Conservation (phyloP, 1,140 invertebrate genomes). For the Drosophila albomicans region DNA sequence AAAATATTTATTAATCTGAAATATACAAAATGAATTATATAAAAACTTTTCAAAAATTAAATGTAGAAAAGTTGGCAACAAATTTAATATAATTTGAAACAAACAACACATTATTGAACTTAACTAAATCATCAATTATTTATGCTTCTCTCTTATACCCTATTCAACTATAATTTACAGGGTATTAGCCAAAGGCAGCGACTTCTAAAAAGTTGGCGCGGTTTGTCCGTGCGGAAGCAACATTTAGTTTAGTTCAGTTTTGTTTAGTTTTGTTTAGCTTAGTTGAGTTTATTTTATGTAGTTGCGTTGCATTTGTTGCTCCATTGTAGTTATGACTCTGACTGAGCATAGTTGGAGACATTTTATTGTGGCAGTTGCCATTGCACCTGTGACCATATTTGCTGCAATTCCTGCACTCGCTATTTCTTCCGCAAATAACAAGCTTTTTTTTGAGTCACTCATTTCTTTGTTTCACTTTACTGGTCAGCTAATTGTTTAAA, state of each 20-base stretch:
- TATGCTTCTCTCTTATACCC: background rate
- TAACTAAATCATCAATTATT: too few relatives aligned
- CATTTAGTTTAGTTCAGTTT: constrained; percentile 58
- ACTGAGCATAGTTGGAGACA: constrained; percentile 37
- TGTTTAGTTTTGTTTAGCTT: constrained; percentile 25
- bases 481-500: constrained; percentile 37
- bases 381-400: constrained; percentile 37
- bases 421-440: constrained; percentile 36
- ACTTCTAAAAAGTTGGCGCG: constrained; percentile 66
- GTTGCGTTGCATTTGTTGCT: too few relatives aligned
- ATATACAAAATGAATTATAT: too few relatives aligned
- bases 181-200: constrained; percentile 22
- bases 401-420: constrained; percentile 24
- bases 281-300: constrained; percentile 11
- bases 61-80: too few relatives aligned
- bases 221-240: constrained; percentile 42
- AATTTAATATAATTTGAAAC: too few relatives aligned
- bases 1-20: too few relatives aligned
- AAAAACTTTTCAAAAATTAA: too few relatives aligned
- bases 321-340: constrained; percentile 25
- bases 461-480: constrained; percentile 36
- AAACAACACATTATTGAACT: too few relatives aligned
- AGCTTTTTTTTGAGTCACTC: constrained; percentile 32
- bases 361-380: constrained; percentile 54
- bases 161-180: background rate